Conservation (phyloP, 2,888 invertebrate species). For the Stenodera caucasica region DNA sequence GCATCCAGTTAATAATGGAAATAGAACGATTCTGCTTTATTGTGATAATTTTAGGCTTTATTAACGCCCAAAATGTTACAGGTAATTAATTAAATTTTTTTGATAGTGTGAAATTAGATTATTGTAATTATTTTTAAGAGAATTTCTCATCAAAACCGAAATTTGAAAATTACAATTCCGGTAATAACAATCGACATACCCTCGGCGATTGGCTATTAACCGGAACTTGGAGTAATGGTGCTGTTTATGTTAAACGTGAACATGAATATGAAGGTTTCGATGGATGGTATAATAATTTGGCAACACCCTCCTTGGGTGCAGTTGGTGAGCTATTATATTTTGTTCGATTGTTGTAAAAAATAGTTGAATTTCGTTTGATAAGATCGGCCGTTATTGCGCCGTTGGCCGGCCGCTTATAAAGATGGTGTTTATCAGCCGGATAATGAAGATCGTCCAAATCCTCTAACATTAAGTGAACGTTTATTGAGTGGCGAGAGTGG, state of each 20-base stretch:
- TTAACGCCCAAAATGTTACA: neutral
- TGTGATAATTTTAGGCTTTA: neutral
- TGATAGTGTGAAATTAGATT: too few relatives aligned
- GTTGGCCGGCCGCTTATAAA: conserved; percentile 60
- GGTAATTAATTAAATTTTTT: neutral
- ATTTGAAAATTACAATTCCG: neutral
- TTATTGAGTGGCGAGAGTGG: conserved; percentile 56
- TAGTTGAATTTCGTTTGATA: too few relatives aligned
- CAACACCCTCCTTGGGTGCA: conserved; percentile 51
- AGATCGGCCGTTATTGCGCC: conserved; percentile 60
- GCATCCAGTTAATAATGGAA: conserved; percentile 1
- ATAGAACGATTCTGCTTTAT: neutral
- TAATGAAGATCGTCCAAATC: conserved; percentile 58
- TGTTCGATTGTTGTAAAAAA: too few relatives aligned
- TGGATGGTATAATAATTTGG: conserved; percentile 55
- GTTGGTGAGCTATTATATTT: conserved; percentile 45
- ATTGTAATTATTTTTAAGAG: neutral
- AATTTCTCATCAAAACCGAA: neutral
- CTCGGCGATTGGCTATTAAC: conserved; percentile 40
- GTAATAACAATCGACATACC: conserved; percentile 15
- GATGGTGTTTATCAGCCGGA: conserved; percentile 62
- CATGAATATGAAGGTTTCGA: conserved; percentile 54
- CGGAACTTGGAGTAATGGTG: conserved; percentile 28
- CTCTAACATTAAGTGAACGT: conserved; percentile 57
- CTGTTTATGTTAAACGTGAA: conserved; percentile 13